phyloP scores from a whole-genome alignment of 1,140 invertebrate species.

The Ganaspis sp. region DNA sequence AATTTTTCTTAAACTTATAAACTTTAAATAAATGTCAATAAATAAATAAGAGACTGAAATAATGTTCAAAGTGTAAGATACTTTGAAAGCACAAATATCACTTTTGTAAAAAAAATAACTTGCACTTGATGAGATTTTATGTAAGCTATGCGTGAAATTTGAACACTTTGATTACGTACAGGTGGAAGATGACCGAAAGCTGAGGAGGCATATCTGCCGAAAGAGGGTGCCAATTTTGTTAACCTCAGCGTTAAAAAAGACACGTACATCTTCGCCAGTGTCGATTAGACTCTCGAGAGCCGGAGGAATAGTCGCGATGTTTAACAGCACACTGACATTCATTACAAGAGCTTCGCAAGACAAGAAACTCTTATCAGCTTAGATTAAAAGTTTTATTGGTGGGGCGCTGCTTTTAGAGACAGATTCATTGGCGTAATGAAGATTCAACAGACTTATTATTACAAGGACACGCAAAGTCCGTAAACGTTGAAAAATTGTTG shows the following conservation, averaged over 20 bases:
- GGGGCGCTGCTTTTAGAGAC: slow-evolving; percentile 24
- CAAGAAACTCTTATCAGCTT: slow-evolving; percentile 48
- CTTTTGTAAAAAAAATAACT: no score
- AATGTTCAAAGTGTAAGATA: no score
- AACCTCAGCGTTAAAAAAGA: slow-evolving; percentile 47
- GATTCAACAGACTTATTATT: slow-evolving; percentile 21
- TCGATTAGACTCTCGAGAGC: slow-evolving; percentile 22
- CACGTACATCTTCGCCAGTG: slow-evolving; percentile 52
- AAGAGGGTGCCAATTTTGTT: slow-evolving; percentile 39
- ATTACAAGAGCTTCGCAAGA: slow-evolving; percentile 39
- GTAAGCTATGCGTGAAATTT: not conserved
- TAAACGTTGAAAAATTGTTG: slow-evolving; percentile 45
- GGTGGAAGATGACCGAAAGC: slow-evolving; percentile 37
- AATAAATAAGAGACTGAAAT: no score
- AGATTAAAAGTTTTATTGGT: slow-evolving; percentile 51
- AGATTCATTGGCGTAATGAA: slow-evolving; percentile 47
- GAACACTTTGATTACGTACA: slow-evolving; percentile 39
- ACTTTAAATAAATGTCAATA: no score
- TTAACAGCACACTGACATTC: slow-evolving; percentile 44
- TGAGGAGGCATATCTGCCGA: slow-evolving; percentile 50
- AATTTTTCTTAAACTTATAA: no score
- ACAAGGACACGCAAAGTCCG: slow-evolving; percentile 67
- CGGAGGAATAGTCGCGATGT: slow-evolving; percentile 27
- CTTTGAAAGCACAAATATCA: no score
- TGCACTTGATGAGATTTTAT: no score